Percentiles rank a stretch among this genome's conserved stretches.
phyloP scores from a whole-genome alignment of 2,888 invertebrate genomes.

The Hirtodrosophila alboralis region DNA sequence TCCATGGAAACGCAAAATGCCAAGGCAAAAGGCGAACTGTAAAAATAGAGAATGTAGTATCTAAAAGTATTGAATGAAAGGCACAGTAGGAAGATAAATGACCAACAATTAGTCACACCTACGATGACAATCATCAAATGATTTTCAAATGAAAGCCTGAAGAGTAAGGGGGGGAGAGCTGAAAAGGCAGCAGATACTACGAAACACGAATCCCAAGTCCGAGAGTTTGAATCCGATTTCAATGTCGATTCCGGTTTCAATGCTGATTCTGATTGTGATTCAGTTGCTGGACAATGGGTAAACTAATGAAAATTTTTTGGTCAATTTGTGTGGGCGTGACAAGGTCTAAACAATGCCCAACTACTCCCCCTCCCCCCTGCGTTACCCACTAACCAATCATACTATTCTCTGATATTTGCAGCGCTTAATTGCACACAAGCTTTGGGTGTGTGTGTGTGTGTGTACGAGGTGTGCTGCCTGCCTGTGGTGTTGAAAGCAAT shows the following conservation, averaged over 20 bases:
- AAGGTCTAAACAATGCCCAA: not conserved
- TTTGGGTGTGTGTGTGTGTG: slow-evolving; percentile 3
- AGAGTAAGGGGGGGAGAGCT: not conserved
- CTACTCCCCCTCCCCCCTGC: not conserved
- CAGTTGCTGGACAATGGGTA: slow-evolving; percentile 58
- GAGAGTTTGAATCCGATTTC: not conserved
- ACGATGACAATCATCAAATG: slow-evolving; percentile 77
- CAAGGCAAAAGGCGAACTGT: slow-evolving; percentile 9
- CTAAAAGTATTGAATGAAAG: slow-evolving; percentile 4
- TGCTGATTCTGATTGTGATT: slow-evolving; percentile 27
- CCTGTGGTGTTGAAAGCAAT: slow-evolving; percentile 37
- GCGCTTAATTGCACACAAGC: slow-evolving; percentile 48
- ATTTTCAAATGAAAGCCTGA: slow-evolving; percentile 58
- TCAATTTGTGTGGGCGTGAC: slow-evolving; percentile 39
- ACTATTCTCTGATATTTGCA: slow-evolving; percentile 22
- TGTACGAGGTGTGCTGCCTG: not conserved
- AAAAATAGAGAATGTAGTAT: slow-evolving; percentile 9
- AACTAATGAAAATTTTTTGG: slow-evolving; percentile 64
- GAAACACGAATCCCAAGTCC: not conserved
- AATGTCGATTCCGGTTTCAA: slow-evolving; percentile 21
- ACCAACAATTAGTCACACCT: slow-evolving; percentile 79
- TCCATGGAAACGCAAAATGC: slow-evolving; percentile 56
- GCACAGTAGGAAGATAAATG: slow-evolving; percentile 73
- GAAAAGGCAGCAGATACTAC: not conserved
- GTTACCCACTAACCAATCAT: no score